Conservation (phyloP, 2,888 invertebrate genomes). For the Frankliniella fusca region DNA sequence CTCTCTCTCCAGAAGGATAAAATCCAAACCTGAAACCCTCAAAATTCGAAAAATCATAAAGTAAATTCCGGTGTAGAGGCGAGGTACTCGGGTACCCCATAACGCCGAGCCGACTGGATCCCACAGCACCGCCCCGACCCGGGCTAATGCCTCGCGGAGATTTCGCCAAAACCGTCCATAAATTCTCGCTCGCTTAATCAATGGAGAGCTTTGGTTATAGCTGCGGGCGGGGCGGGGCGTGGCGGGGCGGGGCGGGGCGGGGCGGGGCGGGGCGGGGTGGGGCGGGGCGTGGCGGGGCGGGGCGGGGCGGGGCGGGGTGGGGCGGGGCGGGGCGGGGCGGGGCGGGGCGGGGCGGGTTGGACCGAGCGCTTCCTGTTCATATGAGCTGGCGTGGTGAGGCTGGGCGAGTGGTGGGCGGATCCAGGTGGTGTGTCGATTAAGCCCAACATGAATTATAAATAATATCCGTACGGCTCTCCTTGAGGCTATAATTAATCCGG, state of each 20-base stretch:
- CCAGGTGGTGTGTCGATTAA: not conserved
- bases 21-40: too few relatives aligned
- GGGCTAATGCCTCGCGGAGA: not conserved
- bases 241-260: not conserved
- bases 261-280: not conserved
- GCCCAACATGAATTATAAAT: too few relatives aligned
- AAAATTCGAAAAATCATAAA: too few relatives aligned
- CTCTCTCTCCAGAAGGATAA: too few relatives aligned
- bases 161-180: slow-evolving; percentile 7
- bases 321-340: not conserved
- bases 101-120: too few relatives aligned
- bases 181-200: slow-evolving; percentile 1
- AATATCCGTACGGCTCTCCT: too few relatives aligned
- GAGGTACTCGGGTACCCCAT: too few relatives aligned
- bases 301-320: not conserved
- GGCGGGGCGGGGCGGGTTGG: not conserved
- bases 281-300: not conserved
- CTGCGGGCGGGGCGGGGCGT: not conserved
- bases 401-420: not conserved
- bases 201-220: not conserved
- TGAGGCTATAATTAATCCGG: too few relatives aligned
- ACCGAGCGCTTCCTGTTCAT: not conserved
- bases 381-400: not conserved
- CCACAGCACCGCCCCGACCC: not conserved
- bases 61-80: too few relatives aligned